Percentiles rank a stretch among this genome's conserved stretches.
Evolutionary conservation across 2,113 vertebrate species (phyloP).

Genomic region (Callocephalon fimbriatum): DNA sequence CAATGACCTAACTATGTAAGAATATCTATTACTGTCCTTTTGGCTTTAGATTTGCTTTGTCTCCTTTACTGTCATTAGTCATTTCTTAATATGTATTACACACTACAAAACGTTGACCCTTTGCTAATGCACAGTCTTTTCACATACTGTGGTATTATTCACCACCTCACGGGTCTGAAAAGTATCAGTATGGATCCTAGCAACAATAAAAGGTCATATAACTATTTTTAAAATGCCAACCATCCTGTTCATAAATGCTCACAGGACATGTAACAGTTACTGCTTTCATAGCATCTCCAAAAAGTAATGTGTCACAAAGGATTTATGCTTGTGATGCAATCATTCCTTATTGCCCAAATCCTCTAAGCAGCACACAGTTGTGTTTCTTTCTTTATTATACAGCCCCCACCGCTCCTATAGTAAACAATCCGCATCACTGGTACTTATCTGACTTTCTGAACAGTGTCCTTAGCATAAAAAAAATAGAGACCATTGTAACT

Average conservation of each 20-base stretch:
- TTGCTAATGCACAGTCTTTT: not conserved
- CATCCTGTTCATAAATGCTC: conserved; percentile 28
- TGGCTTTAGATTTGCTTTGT: conserved; percentile 17
- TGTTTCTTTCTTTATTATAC: not conserved
- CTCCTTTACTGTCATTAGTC: conserved; percentile 2
- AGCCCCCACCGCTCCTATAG: fast-evolving
- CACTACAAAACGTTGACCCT: conserved; percentile 21
- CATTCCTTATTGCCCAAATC: not conserved
- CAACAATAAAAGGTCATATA: conserved; percentile 62
- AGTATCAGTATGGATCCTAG: conserved; percentile 18
- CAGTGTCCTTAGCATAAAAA: not conserved
- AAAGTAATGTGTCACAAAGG: conserved; percentile 11
- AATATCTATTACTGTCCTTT: conserved; percentile 19
- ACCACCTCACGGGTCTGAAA: conserved; percentile 7
- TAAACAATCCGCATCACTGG: not conserved
- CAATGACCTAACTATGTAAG: not conserved
- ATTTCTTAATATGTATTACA: conserved; percentile 16
- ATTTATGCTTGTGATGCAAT: not conserved
- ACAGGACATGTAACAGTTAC: conserved; percentile 38
- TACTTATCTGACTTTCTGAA: not conserved
- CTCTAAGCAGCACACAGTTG: not conserved
- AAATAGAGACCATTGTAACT: not conserved
- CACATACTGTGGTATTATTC: conserved; percentile 13
- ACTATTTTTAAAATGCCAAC: conserved; percentile 52
- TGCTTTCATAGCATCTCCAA: not conserved